Conservation (phyloP, 2,113 vertebrate genomes). For the Arothron firmamentum region DNA sequence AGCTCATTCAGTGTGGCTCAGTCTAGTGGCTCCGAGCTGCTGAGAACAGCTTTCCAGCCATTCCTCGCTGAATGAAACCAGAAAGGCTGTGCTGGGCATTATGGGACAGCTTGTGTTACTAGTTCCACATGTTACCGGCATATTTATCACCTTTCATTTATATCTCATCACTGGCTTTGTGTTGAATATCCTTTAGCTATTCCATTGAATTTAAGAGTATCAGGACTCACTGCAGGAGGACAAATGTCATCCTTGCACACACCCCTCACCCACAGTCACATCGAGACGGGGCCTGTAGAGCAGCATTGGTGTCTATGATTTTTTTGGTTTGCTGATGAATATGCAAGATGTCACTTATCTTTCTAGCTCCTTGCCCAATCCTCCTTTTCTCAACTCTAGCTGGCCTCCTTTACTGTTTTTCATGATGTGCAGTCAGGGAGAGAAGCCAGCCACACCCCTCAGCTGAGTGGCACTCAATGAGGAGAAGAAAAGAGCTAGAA, state of each 20-base stretch:
- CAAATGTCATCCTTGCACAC: conserved; percentile 68
- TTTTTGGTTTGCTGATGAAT: conserved; percentile 83
- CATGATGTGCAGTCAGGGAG: conserved; percentile 75
- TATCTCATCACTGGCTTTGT: conserved; percentile 50
- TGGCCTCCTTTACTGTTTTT: conserved; percentile 65
- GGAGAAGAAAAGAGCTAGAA: conserved; percentile 63
- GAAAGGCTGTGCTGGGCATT: conserved; percentile 43
- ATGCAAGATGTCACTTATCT: conserved; percentile 80
- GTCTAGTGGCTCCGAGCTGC: conserved; percentile 12
- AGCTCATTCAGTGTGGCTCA: conserved; percentile 55
- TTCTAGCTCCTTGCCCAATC: conserved; percentile 48
- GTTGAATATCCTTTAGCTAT: conserved; percentile 45
- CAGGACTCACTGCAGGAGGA: conserved; percentile 61
- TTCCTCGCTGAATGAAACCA: conserved; percentile 43
- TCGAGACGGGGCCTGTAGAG: conserved; percentile 69
- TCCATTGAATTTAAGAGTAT: conserved; percentile 57
- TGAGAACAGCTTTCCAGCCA: conserved; percentile 38
- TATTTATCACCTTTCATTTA: conserved; percentile 55
- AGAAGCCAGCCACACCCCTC: conserved; percentile 77
- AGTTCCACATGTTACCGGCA: conserved; percentile 60
- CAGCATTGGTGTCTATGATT: conserved; percentile 73
- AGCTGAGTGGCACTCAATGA: conserved; percentile 70
- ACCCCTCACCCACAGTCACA: conserved; percentile 44
- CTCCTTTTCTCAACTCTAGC: conserved; percentile 46
- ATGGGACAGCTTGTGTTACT: conserved; percentile 33